Evolutionary conservation across 92 coral and sea anemone genomes (phyloP), one percentile per base, ranked within the genome.

Genomic region (Porites rus): DNA sequence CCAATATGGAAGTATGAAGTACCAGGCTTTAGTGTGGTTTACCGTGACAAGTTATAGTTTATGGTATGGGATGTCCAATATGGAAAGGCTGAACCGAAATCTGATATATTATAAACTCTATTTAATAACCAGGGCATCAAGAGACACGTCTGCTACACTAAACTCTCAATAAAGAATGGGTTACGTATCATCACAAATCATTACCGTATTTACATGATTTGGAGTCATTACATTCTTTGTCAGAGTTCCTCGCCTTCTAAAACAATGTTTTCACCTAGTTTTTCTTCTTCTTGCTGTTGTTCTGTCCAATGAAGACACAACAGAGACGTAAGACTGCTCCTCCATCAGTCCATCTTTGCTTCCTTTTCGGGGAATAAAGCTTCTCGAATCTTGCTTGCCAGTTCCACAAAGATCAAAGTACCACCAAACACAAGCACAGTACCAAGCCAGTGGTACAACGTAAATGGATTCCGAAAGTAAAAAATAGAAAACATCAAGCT

Each of bases 371-470:
- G 74, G 18, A 50, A 1, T 28, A 83, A 65, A 72, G 60, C 87
- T 25, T 60, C 80, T 10, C 80, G 80, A 63, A 97, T 86, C 80
- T 94, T 95, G 91, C 81, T 88, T 65, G 87, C 90, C 59, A 97
- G 80, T 72, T 97, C 99, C 5, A 95, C 95, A 62, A 95, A 97
- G 83, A 94, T 77, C n/a, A 97, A 90, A 5, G 98, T 95, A 25
- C 99, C 99, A 3, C 93, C 76, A 68, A 97, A 97, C 6, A 95
- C 97, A 2, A 97, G 91, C 8, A 80, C 92, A 5, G 99, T 95
- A 22, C 98, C 96, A 2, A 84, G 58, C 99, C 99, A 97, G 79
- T 97, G 99, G 75, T 91, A 95, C 38, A 86, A 50, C 13, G 99
- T 95, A 76, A 97, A 97, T 1, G 99, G 98, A 78, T 97, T 95